Percentiles rank a stretch among this genome's conserved stretches.
These are phyloP conservation scores for Drosophila paulistorum DNA, from an alignment of 1,140 invertebrate species.

Conservation along the genomic window DNA sequence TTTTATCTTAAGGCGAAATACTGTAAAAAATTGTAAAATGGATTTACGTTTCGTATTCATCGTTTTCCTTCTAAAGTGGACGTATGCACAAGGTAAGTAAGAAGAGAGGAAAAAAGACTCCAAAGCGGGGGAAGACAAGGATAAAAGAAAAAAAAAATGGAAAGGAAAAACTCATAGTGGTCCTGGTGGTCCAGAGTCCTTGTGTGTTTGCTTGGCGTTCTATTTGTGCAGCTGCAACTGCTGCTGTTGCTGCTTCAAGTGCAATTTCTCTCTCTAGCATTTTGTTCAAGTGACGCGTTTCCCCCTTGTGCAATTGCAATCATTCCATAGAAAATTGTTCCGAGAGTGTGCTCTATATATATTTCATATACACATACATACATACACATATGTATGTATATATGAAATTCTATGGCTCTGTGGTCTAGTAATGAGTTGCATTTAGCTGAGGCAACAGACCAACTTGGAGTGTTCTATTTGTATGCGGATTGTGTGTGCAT, in stretches of 20 bases:
- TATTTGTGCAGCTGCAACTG: constrained; percentile 68
- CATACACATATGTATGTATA: constrained; percentile 25
- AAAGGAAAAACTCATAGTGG: constrained; percentile 18
- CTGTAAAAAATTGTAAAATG: constrained; percentile 79
- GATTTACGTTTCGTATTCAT: constrained; percentile 82
- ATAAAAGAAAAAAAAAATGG: constrained; percentile 28
- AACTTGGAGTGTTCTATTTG: constrained; percentile 8
- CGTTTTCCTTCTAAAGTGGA: constrained; percentile 82
- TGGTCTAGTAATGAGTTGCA: constrained; percentile 70
- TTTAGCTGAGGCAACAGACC: constrained; percentile 49
- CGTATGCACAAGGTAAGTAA: constrained; percentile 80
- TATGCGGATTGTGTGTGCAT: background rate
- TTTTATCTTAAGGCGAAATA: constrained; percentile 78
- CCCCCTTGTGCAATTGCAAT: constrained; percentile 62
- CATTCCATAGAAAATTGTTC: constrained; percentile 72
- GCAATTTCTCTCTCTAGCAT: constrained; percentile 49
- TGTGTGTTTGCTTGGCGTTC: constrained; percentile 63
- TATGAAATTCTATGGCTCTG: constrained; percentile 32
- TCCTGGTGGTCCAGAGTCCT: constrained; percentile 16
- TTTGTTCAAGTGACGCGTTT: constrained; percentile 13
- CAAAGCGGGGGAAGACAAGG: background rate
- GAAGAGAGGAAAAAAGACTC: background rate
- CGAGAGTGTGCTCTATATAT: constrained; percentile 38
- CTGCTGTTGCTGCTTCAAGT: constrained; percentile 45
- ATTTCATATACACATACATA: background rate